A percentile compares a stretch with the other conserved stretches of the same genome.
Evolutionary conservation across 23 tunicate species (phyloP).

Genomic region (Ciona savignyi): DNA sequence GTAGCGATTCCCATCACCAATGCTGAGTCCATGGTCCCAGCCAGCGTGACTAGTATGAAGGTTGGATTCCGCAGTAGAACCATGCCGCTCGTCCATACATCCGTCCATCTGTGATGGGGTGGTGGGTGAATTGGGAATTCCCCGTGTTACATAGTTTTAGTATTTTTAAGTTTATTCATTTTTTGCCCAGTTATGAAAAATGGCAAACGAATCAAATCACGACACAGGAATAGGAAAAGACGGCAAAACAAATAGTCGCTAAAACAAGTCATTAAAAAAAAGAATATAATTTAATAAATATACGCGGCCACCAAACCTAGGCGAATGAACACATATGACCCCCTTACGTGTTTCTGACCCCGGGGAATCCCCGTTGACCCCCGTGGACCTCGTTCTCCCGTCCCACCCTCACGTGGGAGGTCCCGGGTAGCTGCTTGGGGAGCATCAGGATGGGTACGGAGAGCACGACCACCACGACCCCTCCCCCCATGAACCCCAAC

Average conservation of each 20-base stretch:
- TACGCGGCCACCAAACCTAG: too few relatives aligned
- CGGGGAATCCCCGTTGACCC: slow-evolving; percentile 5
- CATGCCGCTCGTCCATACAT: slow-evolving; percentile 12
- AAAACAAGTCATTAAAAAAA: too few relatives aligned
- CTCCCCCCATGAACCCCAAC: slow-evolving; percentile 64
- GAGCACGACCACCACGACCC: slow-evolving; percentile 21
- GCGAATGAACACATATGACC: too few relatives aligned
- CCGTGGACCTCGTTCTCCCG: slow-evolving; percentile 73
- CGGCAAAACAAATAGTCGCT: too few relatives aligned
- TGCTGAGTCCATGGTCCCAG: slow-evolving; percentile 43
- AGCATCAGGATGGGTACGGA: slow-evolving; percentile 54
- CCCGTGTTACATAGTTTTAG: too few relatives aligned
- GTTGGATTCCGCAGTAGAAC: slow-evolving; percentile 45
- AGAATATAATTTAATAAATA: too few relatives aligned
- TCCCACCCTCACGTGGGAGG: slow-evolving; percentile 27
- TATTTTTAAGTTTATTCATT: too few relatives aligned
- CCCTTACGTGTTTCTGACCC: background rate
- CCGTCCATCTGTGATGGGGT: slow-evolving; percentile 6
- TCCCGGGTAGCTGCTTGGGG: slow-evolving; percentile 59
- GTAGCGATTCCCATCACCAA: slow-evolving; percentile 46
- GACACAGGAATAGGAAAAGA: too few relatives aligned
- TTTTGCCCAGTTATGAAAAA: too few relatives aligned
- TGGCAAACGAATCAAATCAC: too few relatives aligned
- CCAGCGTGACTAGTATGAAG: slow-evolving; percentile 36
- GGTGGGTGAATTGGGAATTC: too few relatives aligned